Evolutionary conservation across 2,888 invertebrate species (phyloP), one percentile per base, ranked within the genome.

Genomic region (Empis livida): DNA sequence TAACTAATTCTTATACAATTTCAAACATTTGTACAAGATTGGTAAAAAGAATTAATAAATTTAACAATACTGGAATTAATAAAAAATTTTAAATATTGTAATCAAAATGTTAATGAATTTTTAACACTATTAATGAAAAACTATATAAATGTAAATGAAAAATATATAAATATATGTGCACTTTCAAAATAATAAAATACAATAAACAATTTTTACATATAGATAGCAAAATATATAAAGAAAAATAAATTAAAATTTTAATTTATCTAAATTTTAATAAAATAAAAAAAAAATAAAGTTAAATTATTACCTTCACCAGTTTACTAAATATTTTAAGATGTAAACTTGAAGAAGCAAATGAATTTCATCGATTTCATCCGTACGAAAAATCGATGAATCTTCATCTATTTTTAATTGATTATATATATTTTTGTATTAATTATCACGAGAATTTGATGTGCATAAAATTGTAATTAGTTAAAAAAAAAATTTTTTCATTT

Each of bases 361-460:
- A 61, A 67, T 57, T 56, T 67, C 67, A 62, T 67, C 68, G 59
- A 67, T 67, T 58, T 67, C 64, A 58, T 65, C 68, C 59, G 65
- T 41, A 23, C 23, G 14, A 41, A 14, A 23, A 44, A 46, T 46
- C 46, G 42, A 44, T 46, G 32, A 42, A 42, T 44, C 27, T 42
- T 49, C 49, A 44, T 49, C 49, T 27, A 14, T 41, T 41, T 27
- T 41, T 14, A 17, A 13, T 39, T 17, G 13, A 16, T 39, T 39
- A 17, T 17, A 20, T 38, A 13, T 10, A 3, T 38, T 38, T 38
- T 17, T 39, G 11, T 17, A 2, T 17, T 6, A 17, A 10, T 39
- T 4, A 17, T 39, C 15, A 10, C 10, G 10, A 17, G 8, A 17
- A 17, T 39, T 39, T 39, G 15, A 13, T 17, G 2, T 39, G 11